Conservation (phyloP, 2,113 vertebrate species). For the Gambusia affinis region DNA sequence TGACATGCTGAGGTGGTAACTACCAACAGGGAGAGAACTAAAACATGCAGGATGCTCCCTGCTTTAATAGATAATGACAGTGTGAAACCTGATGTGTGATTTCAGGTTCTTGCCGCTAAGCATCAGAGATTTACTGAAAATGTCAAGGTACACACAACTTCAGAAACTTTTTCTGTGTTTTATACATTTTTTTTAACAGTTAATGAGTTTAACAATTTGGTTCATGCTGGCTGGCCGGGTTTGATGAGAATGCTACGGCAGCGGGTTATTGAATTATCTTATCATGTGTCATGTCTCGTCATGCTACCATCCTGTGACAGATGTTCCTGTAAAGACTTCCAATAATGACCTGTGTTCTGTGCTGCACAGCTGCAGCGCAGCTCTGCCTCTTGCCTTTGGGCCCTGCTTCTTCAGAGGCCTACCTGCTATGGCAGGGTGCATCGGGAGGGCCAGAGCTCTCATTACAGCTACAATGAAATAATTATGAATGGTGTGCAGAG, state of each 20-base stretch:
- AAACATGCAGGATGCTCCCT: too few relatives aligned
- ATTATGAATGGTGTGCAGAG: slow-evolving; percentile 81
- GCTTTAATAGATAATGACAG: too few relatives aligned
- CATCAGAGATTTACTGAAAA: too few relatives aligned
- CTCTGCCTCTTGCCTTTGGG: slow-evolving; percentile 33
- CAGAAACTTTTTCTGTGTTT: too few relatives aligned
- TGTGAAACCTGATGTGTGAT: too few relatives aligned
- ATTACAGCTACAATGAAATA: slow-evolving; percentile 86
- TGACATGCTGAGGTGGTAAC: too few relatives aligned
- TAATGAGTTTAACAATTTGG: too few relatives aligned
- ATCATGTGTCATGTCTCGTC: background rate
- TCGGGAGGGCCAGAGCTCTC: slow-evolving; percentile 71
- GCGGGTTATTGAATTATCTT: background rate
- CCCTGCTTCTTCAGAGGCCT: slow-evolving; percentile 34
- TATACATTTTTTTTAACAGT: too few relatives aligned
- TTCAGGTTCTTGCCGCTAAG: too few relatives aligned
- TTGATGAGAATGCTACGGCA: background rate
- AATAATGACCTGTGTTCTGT: background rate
- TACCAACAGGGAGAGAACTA: too few relatives aligned
- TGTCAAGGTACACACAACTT: too few relatives aligned
- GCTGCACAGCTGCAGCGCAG: background rate
- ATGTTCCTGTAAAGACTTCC: slow-evolving; percentile 15
- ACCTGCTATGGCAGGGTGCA: slow-evolving; percentile 60
- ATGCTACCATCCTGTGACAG: slow-evolving; percentile 13
- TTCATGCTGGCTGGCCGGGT: background rate